Conservation (phyloP, 92 coral and sea anemone species). For the Paragorgia papillata region DNA sequence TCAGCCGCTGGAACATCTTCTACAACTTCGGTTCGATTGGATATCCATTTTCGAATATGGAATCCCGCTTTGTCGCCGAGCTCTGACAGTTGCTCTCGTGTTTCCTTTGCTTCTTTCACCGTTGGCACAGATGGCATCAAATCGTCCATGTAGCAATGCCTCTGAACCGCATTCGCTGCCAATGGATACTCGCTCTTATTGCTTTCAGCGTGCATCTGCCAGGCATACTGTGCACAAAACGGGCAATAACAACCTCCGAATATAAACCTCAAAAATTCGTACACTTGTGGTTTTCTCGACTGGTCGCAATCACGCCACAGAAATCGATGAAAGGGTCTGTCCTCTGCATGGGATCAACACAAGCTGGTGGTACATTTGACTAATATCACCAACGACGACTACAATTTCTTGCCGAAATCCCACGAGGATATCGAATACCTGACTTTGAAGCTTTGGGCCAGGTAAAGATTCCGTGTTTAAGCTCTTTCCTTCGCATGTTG, state of each 20-base stretch:
- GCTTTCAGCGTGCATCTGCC: constrained; percentile 52
- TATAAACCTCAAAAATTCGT: constrained; percentile 27
- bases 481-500: constrained; percentile 46
- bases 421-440: constrained; percentile 40
- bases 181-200: constrained; percentile 50
- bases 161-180: constrained; percentile 49
- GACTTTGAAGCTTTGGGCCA: constrained; percentile 53
- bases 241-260: constrained; percentile 60
- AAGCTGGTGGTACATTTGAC: constrained; percentile 55
- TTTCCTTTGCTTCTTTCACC: constrained; percentile 36
- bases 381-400: constrained; percentile 45
- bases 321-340: constrained; percentile 37
- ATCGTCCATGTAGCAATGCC: constrained; percentile 53
- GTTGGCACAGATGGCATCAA: too few relatives aligned
- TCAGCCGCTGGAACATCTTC: constrained; percentile 18
- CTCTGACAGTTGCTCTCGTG: constrained; percentile 17
- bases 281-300: constrained; percentile 41
- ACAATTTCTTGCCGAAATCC: constrained; percentile 41
- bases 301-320: constrained; percentile 47
- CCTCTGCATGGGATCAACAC: constrained; percentile 13
- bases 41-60: constrained; percentile 33
- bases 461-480: constrained; percentile 54
- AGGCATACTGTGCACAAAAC: constrained; percentile 56
- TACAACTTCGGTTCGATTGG: constrained; percentile 32
- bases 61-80: constrained; percentile 36